Conservation (phyloP, 2,888 invertebrate species). For the Pseudoips prasinana region DNA sequence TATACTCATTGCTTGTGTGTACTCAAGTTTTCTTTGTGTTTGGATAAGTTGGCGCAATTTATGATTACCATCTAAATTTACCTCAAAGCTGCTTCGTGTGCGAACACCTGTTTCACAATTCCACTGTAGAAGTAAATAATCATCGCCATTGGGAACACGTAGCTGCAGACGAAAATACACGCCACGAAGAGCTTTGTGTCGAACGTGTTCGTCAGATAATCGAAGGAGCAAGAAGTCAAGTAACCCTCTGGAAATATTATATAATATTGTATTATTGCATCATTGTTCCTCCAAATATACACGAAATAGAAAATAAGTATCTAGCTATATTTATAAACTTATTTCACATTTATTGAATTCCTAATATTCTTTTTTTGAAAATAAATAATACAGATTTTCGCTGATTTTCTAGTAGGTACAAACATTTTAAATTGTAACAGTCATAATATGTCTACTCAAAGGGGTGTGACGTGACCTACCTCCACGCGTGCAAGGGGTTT, state of each 20-base stretch:
- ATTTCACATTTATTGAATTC: no score
- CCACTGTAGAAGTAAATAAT: slow-evolving; percentile 93
- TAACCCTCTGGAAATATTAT: slow-evolving; percentile 88
- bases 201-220: slow-evolving; percentile 90
- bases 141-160: slow-evolving; percentile 88
- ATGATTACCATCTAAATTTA: slow-evolving; percentile 30
- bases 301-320: slow-evolving; percentile 8
- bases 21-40: no score
- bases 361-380: no score
- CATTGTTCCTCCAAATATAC: slow-evolving; percentile 2
- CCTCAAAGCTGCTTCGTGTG: slow-evolving; percentile 91
- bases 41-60: no score
- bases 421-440: no score
- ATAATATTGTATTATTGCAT: slow-evolving; percentile 1
- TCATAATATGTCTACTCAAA: no score
- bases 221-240: slow-evolving; percentile 91
- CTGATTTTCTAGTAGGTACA: no score
- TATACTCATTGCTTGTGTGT: no score
- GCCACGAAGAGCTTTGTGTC: slow-evolving; percentile 90
- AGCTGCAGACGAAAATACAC: slow-evolving; percentile 89
- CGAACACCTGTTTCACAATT: slow-evolving; percentile 93
- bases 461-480: no score
- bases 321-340: no score
- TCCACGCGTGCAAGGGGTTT: no score
- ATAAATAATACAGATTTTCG: no score